Percentiles rank a stretch among this genome's conserved stretches.
Evolutionary conservation across 2,797 vertebrate genomes (phyloP).

Genomic region (Liasis olivaceus): DNA sequence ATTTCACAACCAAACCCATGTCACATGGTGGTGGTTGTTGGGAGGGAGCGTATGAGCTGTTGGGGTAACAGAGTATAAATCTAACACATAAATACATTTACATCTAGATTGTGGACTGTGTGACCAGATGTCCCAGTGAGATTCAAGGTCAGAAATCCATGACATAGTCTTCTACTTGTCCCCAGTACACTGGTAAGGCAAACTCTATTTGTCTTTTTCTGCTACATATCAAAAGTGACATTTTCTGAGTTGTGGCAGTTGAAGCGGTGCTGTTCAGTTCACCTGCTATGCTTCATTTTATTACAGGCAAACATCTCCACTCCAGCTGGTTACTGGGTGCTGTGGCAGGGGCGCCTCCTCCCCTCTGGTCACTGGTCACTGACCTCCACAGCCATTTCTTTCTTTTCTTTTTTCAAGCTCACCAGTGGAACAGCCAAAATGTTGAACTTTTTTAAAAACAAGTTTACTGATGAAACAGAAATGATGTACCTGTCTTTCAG

Average conservation of each 20-base stretch:
- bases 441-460: neutral
- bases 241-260: neutral
- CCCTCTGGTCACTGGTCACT: too few species aligned
- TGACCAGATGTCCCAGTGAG: neutral
- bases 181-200: neutral
- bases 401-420: neutral
- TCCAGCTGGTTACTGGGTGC: neutral
- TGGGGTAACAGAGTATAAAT: neutral
- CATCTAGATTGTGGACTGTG: neutral
- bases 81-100: neutral
- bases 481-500: neutral
- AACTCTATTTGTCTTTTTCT: neutral
- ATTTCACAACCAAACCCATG: neutral
- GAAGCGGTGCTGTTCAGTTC: neutral
- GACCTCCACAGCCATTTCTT: neutral
- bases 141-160: neutral
- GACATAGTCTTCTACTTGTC: neutral
- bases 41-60: neutral
- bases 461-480: neutral
- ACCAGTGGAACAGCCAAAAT: neutral
- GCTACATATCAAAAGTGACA: neutral
- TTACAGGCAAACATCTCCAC: neutral
- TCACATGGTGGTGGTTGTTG: neutral
- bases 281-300: neutral
- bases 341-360: neutral